phyloP scores from a whole-genome alignment of 2,113 vertebrate genomes.

The Hemibates koningsi region DNA sequence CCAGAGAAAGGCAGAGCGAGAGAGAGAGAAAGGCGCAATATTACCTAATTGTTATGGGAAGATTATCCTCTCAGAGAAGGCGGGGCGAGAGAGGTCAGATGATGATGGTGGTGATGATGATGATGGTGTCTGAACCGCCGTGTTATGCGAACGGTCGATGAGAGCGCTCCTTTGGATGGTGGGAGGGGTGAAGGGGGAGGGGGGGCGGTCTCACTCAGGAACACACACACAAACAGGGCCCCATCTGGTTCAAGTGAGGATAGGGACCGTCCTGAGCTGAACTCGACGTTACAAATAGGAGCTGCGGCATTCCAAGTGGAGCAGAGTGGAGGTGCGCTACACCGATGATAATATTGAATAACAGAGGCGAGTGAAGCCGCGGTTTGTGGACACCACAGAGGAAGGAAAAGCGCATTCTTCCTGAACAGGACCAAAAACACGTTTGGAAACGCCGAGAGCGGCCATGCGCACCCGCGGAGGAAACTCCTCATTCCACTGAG shows the following conservation, averaged over 20 bases:
- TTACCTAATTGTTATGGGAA: conserved; percentile 52
- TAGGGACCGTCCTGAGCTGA: conserved; percentile 68
- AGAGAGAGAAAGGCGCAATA: conserved; percentile 2
- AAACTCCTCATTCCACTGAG: neutral
- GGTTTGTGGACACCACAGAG: neutral
- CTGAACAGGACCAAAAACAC: neutral
- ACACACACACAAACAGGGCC: neutral
- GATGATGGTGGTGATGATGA: conserved; percentile 14
- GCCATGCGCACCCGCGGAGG: neutral
- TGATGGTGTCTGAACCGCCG: neutral
- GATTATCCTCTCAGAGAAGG: conserved; percentile 22
- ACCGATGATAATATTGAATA: conserved; percentile 40
- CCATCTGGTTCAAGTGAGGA: conserved; percentile 65
- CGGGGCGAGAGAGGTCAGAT: conserved; percentile 9
- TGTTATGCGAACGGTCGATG: conserved; percentile 20
- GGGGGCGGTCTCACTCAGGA: conserved; percentile 8
- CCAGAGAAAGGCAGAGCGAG: neutral
- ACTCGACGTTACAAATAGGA: conserved; percentile 72
- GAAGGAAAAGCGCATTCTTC: neutral
- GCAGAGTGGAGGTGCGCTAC: conserved; percentile 45
- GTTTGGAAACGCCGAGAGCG: neutral
- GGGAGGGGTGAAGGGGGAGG: neutral
- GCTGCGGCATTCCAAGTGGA: conserved; percentile 60
- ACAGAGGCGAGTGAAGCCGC: neutral
- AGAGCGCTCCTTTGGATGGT: conserved; percentile 24